Conservation (phyloP, 2,888 invertebrate species). For the Eupithecia abbreviata region DNA sequence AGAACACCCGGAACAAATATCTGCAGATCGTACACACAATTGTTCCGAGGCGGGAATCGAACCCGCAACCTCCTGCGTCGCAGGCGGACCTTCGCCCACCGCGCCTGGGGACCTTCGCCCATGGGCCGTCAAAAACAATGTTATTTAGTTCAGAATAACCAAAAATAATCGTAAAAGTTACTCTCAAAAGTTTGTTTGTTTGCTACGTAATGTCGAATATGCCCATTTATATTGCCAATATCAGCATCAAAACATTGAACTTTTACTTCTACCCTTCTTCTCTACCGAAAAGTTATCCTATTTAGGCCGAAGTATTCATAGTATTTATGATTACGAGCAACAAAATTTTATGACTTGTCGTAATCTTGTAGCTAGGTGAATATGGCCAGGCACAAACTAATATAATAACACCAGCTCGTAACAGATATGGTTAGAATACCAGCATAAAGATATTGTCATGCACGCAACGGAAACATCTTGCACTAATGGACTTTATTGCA, state of each 20-base stretch:
- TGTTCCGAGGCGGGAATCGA: too few relatives aligned
- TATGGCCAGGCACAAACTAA: constrained; percentile 26
- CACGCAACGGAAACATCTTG: background rate
- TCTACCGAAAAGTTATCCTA: constrained; percentile 26
- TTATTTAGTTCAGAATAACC: background rate
- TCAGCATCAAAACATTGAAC: background rate
- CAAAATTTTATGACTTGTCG: constrained; percentile 39
- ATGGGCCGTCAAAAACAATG: background rate
- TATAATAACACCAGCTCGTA: background rate
- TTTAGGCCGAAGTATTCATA: constrained; percentile 36
- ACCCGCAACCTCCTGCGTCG: too few relatives aligned
- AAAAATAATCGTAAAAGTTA: background rate
- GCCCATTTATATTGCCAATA: background rate
- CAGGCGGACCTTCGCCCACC: too few relatives aligned
- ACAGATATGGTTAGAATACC: background rate
- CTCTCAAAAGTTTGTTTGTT: background rate
- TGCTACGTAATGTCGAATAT: constrained; percentile 1
- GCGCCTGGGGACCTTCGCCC: too few relatives aligned
- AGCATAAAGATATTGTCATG: background rate
- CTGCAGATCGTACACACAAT: too few relatives aligned
- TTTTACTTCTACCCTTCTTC: background rate
- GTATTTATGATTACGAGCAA: constrained; percentile 40
- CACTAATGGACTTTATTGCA: background rate
- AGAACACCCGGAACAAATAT: too few relatives aligned
- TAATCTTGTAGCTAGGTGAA: constrained; percentile 31